These are phyloP conservation scores for Danaus chrysippus DNA, from an alignment of 2,888 invertebrate genomes.

Conservation along the genomic window DNA sequence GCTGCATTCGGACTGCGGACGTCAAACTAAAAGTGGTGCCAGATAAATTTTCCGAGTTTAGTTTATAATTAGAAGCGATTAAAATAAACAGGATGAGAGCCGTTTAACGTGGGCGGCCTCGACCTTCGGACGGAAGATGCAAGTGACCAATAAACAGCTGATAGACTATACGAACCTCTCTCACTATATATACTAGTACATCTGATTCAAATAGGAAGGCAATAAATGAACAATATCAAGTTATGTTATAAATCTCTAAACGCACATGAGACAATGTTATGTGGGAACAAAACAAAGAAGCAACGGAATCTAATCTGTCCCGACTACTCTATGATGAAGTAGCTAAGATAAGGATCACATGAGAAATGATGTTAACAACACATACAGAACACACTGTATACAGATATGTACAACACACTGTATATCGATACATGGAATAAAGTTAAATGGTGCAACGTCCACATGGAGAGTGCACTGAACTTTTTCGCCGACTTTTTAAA, in stretches of 20 bases:
- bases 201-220: no score
- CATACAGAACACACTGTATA: conserved; percentile 21
- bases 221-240: no score
- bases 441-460: conserved; percentile 42
- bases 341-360: conserved; percentile 50
- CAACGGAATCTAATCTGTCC: no score
- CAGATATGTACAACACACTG: no score
- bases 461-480: conserved; percentile 58
- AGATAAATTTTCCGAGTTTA: conserved; percentile 51
- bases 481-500: conserved; percentile 48
- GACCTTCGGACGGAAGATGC: conserved; percentile 62
- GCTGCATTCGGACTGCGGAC: conserved; percentile 17
- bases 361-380: conserved; percentile 46
- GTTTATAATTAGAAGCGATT: conserved; percentile 62
- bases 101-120: conserved; percentile 58
- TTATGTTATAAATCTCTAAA: no score
- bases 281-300: no score
- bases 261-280: no score
- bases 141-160: conserved; percentile 48
- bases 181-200: no score
- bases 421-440: conserved; percentile 19
- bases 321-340: no score
- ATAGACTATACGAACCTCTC: conserved; percentile 20
- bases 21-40: conserved; percentile 51
- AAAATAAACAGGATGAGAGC: conserved; percentile 62